Percentiles rank a stretch among this genome's conserved stretches.
Conservation (phyloP, 2,797 vertebrate genomes). For the Petrocephalus sullivani region DNA sequence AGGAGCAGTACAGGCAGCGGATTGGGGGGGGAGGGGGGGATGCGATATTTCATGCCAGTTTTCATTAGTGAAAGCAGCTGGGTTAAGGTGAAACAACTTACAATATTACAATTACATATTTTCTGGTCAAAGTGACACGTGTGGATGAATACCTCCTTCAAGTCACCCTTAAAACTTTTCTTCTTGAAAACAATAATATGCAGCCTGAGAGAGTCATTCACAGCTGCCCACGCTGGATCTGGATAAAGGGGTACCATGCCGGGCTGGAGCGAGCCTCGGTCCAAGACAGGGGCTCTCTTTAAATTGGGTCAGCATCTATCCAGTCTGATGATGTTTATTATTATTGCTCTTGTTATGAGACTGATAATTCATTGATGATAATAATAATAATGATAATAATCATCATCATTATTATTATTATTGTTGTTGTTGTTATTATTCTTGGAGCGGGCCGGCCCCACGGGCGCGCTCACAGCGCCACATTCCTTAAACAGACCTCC, state of each 20-base stretch:
- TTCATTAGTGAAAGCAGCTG: neutral
- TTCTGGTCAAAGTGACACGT: neutral
- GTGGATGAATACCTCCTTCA: neutral
- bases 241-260: neutral
- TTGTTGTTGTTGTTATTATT: neutral
- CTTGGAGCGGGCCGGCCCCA: neutral
- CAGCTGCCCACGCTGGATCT: neutral
- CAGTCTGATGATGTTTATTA: neutral
- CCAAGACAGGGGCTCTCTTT: neutral
- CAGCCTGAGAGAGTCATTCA: neutral
- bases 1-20: neutral
- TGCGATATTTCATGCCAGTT: neutral
- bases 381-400: neutral
- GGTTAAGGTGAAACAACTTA: neutral
- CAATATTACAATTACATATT: neutral
- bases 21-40: neutral
- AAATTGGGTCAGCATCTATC: neutral
- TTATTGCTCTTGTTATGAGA: neutral
- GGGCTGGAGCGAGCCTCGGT: neutral
- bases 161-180: neutral
- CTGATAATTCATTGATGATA: neutral
- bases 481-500: neutral
- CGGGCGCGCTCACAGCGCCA: neutral
- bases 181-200: neutral
- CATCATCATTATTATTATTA: neutral